Evolutionary conservation across 2,113 vertebrate species (phyloP).

Genomic region (Channa maculata): DNA sequence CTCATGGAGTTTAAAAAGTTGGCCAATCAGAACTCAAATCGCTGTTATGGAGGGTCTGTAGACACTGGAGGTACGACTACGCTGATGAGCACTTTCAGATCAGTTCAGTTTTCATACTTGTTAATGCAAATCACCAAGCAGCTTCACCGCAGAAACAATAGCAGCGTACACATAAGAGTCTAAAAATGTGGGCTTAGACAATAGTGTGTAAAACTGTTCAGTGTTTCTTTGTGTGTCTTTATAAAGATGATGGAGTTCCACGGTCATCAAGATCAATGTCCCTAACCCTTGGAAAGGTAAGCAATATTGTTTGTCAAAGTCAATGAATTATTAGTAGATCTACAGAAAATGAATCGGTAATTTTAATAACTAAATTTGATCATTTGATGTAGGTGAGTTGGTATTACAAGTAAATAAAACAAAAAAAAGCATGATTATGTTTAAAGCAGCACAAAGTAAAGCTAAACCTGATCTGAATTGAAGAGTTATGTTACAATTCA

Average conservation of each 20-base stretch:
- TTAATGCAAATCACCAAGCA: not conserved
- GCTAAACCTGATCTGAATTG: too few species aligned
- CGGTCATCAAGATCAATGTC: slow-evolving; percentile 94
- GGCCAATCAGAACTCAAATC: slow-evolving; percentile 96
- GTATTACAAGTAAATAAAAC: too few species aligned
- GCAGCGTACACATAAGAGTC: not conserved
- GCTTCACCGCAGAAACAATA: not conserved
- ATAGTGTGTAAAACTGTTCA: not conserved
- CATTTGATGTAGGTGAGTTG: too few species aligned
- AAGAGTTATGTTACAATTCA: not conserved
- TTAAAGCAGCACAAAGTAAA: too few species aligned
- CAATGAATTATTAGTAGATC: too few species aligned
- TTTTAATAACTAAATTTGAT: too few species aligned
- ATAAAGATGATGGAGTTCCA: slow-evolving; percentile 93
- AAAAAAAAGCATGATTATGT: too few species aligned
- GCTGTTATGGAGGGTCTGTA: slow-evolving; percentile 88
- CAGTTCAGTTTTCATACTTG: not conserved
- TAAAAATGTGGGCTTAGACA: not conserved
- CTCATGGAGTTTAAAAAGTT: slow-evolving; percentile 98
- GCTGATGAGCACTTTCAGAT: not conserved
- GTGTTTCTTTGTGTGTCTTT: slow-evolving; percentile 40
- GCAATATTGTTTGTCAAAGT: too few species aligned
- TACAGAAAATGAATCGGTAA: too few species aligned
- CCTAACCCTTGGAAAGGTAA: slow-evolving; percentile 95
- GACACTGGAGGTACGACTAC: slow-evolving; percentile 83